Evolutionary conservation across 2,113 vertebrate species (phyloP).

Genomic region (Xiphophorus hellerii): DNA sequence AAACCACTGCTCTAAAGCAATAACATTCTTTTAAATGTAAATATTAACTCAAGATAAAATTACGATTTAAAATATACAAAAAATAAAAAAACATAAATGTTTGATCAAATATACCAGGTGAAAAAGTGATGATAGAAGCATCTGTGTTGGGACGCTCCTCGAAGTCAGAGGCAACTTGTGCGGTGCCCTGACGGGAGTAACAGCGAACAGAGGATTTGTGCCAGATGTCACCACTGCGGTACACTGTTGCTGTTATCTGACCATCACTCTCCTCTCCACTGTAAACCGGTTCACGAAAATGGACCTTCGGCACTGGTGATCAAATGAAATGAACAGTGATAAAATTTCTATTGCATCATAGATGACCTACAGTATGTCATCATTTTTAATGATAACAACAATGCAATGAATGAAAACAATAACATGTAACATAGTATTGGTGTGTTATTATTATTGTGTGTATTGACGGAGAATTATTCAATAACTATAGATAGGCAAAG

Average conservation of each 20-base stretch:
- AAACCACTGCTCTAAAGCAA: background rate
- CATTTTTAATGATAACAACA: background rate
- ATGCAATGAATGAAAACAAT: background rate
- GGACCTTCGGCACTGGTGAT: conserved; percentile 89
- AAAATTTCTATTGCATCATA: background rate
- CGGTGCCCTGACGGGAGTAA: conserved; percentile 91
- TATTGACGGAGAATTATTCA: too few species aligned
- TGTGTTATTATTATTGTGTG: background rate
- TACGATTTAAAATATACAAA: background rate
- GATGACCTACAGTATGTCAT: background rate
- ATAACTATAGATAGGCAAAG: too few species aligned
- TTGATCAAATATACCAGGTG: conserved; percentile 82
- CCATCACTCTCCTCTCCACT: conserved; percentile 85
- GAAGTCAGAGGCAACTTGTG: conserved; percentile 92
- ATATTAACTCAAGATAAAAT: background rate
- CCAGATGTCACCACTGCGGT: conserved; percentile 86
- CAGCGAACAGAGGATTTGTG: conserved; percentile 88
- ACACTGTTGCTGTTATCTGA: conserved; percentile 78
- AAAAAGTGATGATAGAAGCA: conserved; percentile 85
- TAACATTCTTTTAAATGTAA: background rate
- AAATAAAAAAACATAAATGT: background rate
- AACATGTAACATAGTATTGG: background rate
- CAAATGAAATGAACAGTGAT: background rate
- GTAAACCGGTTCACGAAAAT: conserved; percentile 87
- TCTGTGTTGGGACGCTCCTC: conserved; percentile 93